phyloP scores from a whole-genome alignment of 2,113 vertebrate genomes.

The Poeciliopsis occidentalis region DNA sequence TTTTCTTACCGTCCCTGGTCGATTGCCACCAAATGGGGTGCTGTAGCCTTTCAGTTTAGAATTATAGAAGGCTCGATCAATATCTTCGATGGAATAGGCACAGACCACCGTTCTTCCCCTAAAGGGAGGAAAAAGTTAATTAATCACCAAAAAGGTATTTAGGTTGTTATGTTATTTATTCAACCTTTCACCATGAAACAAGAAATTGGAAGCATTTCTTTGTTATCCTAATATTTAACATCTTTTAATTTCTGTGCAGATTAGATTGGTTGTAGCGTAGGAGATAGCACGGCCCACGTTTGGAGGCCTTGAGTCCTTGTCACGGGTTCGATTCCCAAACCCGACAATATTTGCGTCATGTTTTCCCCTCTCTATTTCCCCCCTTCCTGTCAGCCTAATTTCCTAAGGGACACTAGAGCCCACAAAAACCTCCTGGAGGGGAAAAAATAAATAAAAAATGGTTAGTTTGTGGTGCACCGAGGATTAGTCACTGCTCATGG shows the following conservation, averaged over 20 bases:
- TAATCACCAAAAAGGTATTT: neutral
- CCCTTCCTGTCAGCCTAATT: too few species aligned
- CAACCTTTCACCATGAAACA: neutral
- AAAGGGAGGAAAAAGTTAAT: conserved; percentile 20
- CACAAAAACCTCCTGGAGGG: too few species aligned
- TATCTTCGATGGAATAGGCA: conserved; percentile 82
- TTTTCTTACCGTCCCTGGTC: conserved; percentile 77
- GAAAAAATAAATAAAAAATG: too few species aligned
- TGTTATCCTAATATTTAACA: neutral
- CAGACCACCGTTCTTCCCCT: conserved; percentile 83
- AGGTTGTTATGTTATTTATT: neutral
- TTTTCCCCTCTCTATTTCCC: too few species aligned
- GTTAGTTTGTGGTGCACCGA: neutral
- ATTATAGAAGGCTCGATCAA: conserved; percentile 77
- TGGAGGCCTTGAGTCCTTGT: too few species aligned
- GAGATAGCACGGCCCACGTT: too few species aligned
- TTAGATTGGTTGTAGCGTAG: neutral
- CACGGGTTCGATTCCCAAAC: too few species aligned
- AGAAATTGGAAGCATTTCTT: neutral
- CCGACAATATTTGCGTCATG: too few species aligned
- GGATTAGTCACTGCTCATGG: neutral
- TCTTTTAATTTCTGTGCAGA: neutral
- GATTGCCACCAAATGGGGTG: conserved; percentile 57
- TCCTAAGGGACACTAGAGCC: too few species aligned
- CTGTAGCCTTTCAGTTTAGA: conserved; percentile 82